Conservation (phyloP, 1,140 invertebrate species). For the Doryteuthis pealeii region DNA sequence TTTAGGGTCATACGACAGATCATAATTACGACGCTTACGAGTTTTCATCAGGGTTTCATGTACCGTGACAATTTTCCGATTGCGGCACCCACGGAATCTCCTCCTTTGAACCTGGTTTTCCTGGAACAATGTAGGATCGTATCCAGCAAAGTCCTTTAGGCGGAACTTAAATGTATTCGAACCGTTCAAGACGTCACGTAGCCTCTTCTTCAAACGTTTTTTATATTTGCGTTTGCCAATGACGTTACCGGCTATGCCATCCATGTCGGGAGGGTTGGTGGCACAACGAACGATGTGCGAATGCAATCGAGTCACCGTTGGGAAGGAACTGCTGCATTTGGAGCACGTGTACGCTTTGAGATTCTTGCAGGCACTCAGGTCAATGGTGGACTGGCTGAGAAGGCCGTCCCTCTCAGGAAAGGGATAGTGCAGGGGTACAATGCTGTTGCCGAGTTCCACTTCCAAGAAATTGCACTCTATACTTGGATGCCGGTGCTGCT, state of each 20-base stretch:
- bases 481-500: slow-evolving; percentile 44
- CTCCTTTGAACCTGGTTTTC: slow-evolving; percentile 15
- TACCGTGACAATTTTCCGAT: slow-evolving; percentile 20
- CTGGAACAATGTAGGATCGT: not conserved
- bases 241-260: slow-evolving; percentile 3
- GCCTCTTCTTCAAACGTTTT: slow-evolving; percentile 5
- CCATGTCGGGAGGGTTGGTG: slow-evolving; percentile 21
- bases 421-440: slow-evolving; percentile 34
- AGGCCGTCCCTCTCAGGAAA: slow-evolving; percentile 32
- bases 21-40: slow-evolving; percentile 29
- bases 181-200: slow-evolving; percentile 7
- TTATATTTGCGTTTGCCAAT: slow-evolving; percentile 12
- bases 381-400: slow-evolving; percentile 28
- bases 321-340: slow-evolving; percentile 36
- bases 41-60: slow-evolving; percentile 2
- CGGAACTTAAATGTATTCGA: slow-evolving; percentile 6
- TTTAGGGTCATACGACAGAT: slow-evolving; percentile 45
- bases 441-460: slow-evolving; percentile 34
- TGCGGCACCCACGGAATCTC: slow-evolving; percentile 12
- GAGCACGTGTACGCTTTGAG: slow-evolving; percentile 36
- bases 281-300: slow-evolving; percentile 46
- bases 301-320: slow-evolving; percentile 37
- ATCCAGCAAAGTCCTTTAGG: slow-evolving; percentile 10
- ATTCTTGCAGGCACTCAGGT: slow-evolving; percentile 25
- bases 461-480: slow-evolving; percentile 39